These are phyloP conservation scores for Anastrepha ludens DNA, from an alignment of 1,140 invertebrate species.

Conservation along the genomic window DNA sequence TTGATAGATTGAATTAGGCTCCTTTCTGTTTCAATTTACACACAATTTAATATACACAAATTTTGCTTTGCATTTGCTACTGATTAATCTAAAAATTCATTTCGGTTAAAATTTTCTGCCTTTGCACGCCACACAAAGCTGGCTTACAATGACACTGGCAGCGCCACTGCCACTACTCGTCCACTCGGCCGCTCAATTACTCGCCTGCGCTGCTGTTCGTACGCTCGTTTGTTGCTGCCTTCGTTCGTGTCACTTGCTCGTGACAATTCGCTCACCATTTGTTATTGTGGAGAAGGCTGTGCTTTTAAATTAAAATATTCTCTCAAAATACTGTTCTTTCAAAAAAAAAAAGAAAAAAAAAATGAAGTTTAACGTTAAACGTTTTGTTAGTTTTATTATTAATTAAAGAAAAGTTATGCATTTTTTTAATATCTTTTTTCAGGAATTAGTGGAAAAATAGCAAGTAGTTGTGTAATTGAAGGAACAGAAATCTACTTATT, in stretches of 20 bases:
- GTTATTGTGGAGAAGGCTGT: not conserved
- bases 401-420: no score
- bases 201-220: not conserved
- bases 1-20: not conserved
- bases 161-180: not conserved
- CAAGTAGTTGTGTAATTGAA: no score
- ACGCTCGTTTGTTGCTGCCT: not conserved
- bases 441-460: no score
- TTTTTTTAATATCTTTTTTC: no score
- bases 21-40: not conserved
- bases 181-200: not conserved
- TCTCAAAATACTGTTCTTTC: no score
- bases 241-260: not conserved
- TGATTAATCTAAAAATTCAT: not conserved
- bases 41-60: not conserved
- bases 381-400: no score
- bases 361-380: no score
- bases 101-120: not conserved
- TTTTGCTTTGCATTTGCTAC: not conserved
- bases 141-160: constrained; percentile 24
- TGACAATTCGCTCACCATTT: not conserved
- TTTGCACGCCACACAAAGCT: constrained; percentile 21
- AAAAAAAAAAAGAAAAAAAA: no score
- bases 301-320: no score
- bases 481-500: no score